Evolutionary conservation across 2,797 vertebrate species (phyloP).

Genomic region (Apogon hyalosoma): DNA sequence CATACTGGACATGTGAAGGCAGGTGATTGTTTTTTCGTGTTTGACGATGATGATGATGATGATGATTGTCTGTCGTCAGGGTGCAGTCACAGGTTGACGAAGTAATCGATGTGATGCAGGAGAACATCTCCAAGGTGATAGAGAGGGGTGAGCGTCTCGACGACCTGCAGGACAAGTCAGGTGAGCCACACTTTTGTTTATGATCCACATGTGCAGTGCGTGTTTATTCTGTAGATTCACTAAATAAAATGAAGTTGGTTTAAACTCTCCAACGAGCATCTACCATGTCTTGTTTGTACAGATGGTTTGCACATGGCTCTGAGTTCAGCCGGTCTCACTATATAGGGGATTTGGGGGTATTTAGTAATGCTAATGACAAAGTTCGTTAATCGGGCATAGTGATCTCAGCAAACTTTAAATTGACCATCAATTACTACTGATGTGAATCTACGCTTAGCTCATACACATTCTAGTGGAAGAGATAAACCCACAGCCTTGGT

Average conservation of each 20-base stretch:
- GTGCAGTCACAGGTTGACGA: constrained; percentile 99
- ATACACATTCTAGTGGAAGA: neutral
- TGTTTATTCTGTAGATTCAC: neutral
- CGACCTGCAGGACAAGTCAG: constrained; percentile 98
- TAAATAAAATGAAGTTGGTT: neutral
- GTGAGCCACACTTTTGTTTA: constrained; percentile 73
- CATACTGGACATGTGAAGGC: constrained; percentile 2
- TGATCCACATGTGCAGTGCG: neutral
- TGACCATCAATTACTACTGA: neutral
- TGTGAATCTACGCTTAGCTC: neutral
- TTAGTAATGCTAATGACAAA: neutral
- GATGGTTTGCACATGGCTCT: constrained; percentile 4
- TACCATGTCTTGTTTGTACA: constrained; percentile 1
- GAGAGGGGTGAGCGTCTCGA: constrained; percentile 96
- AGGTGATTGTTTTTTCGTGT: neutral
- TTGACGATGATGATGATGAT: neutral
- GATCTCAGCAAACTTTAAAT: neutral
- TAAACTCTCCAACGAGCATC: neutral
- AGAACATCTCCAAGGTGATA: constrained; percentile 99
- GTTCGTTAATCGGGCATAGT: neutral
- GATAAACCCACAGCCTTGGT: neutral
- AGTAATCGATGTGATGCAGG: constrained; percentile 99
- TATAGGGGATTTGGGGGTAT: neutral
- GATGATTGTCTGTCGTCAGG: constrained; percentile 69
- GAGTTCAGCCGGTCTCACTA: neutral